These are phyloP conservation scores for Oncorhynchus tshawytscha DNA, from an alignment of 2,113 vertebrate species.

Conservation along the genomic window DNA sequence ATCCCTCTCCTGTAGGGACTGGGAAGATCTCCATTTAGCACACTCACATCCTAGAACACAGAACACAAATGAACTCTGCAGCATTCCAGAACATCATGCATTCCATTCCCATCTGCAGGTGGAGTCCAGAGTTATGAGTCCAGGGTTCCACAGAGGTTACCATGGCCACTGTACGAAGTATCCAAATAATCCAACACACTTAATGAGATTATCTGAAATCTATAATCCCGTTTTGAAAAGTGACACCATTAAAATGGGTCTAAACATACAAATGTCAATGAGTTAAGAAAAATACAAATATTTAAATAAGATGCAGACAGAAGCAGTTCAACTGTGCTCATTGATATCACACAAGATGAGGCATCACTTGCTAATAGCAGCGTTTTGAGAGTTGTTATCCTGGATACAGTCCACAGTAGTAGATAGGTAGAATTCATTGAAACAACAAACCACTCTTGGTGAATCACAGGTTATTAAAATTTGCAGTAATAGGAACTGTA, in stretches of 20 bases:
- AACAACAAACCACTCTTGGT: constrained; percentile 29
- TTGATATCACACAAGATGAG: background rate
- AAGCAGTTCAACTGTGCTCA: background rate
- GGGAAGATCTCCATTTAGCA: constrained; percentile 40
- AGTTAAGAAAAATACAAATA: background rate
- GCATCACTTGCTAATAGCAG: background rate
- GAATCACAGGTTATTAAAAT: constrained; percentile 6
- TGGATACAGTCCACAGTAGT: constrained; percentile 2
- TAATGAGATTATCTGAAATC: constrained; percentile 16
- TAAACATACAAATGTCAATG: background rate
- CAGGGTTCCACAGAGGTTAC: constrained; percentile 30
- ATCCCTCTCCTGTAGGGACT: background rate
- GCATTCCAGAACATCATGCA: background rate
- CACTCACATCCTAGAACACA: background rate
- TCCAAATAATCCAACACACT: constrained; percentile 17
- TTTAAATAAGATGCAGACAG: background rate
- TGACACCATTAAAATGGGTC: background rate
- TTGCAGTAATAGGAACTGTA: constrained; percentile 30
- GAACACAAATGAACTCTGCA: constrained; percentile 22
- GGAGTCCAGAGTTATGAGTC: constrained; percentile 32
- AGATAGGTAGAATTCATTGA: constrained; percentile 32
- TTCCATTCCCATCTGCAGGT: constrained; percentile 10
- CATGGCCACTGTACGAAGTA: constrained; percentile 22
- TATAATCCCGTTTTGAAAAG: background rate
- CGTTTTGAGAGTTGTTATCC: background rate